phyloP scores from a whole-genome alignment of 2,797 vertebrate species.

The Silurus aristotelis region DNA sequence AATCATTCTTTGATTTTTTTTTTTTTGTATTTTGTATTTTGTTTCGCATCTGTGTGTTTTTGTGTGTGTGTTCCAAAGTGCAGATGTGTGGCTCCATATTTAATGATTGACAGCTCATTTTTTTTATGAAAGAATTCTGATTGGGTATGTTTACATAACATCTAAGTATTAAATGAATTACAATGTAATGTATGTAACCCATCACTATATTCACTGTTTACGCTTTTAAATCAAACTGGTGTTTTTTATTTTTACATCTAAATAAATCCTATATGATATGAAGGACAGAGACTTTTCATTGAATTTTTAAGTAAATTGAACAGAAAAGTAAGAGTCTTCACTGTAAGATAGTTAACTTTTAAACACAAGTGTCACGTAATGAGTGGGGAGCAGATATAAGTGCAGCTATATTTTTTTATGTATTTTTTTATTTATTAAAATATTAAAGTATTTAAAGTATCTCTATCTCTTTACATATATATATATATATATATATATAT shows the following conservation, averaged over 20 bases:
- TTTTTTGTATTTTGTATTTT: background rate
- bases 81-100: constrained; percentile 21
- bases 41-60: constrained; percentile 49
- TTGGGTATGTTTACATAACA: background rate
- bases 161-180: background rate
- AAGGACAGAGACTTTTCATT: background rate
- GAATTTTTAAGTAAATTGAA: background rate
- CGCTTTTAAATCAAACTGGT: background rate
- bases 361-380: too few species aligned
- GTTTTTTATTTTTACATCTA: background rate
- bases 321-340: background rate
- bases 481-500: too few species aligned
- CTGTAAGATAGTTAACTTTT: background rate
- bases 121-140: constrained; percentile 23
- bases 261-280: background rate
- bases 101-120: constrained; percentile 9
- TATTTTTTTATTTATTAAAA: too few species aligned
- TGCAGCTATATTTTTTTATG: too few species aligned
- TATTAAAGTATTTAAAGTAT: too few species aligned
- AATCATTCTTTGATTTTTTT: constrained; percentile 55
- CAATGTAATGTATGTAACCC: background rate
- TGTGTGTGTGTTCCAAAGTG: constrained; percentile 44
- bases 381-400: too few species aligned
- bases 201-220: background rate
- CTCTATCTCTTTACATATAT: too few species aligned